Evolutionary conservation across 1,140 invertebrate species (phyloP).

Genomic region (Pantala flavescens): DNA sequence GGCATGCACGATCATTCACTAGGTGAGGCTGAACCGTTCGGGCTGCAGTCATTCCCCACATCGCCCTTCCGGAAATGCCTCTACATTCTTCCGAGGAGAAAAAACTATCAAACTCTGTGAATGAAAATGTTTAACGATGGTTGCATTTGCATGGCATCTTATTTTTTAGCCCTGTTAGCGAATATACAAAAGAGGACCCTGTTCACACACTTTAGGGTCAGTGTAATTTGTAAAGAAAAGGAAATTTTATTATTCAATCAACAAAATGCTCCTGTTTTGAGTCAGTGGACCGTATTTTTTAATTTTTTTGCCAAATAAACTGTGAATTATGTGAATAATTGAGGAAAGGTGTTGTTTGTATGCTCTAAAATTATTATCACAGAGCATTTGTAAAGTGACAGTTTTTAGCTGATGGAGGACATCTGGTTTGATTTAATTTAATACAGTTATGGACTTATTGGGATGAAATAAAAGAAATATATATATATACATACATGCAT

Average conservation of each 20-base stretch:
- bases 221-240: background rate
- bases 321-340: background rate
- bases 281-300: background rate
- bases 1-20: background rate
- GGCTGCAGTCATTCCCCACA: background rate
- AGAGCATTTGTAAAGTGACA: constrained; percentile 6
- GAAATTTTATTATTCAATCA: background rate
- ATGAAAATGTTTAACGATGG: background rate
- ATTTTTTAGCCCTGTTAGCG: background rate
- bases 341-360: background rate
- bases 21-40: background rate
- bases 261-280: background rate
- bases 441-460: too few relatives aligned
- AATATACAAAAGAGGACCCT: background rate
- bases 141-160: background rate
- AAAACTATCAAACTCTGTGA: background rate
- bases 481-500: too few relatives aligned
- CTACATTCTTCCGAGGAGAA: background rate
- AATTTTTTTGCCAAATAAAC: background rate
- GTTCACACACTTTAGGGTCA: background rate
- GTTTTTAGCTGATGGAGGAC: background rate
- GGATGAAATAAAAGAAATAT: too few relatives aligned
- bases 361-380: background rate
- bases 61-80: background rate
- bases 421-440: too few relatives aligned